Percentiles rank a stretch among this genome's conserved stretches.
phyloP scores from a whole-genome alignment of 2,888 invertebrate genomes.

The Eilema caniola region DNA sequence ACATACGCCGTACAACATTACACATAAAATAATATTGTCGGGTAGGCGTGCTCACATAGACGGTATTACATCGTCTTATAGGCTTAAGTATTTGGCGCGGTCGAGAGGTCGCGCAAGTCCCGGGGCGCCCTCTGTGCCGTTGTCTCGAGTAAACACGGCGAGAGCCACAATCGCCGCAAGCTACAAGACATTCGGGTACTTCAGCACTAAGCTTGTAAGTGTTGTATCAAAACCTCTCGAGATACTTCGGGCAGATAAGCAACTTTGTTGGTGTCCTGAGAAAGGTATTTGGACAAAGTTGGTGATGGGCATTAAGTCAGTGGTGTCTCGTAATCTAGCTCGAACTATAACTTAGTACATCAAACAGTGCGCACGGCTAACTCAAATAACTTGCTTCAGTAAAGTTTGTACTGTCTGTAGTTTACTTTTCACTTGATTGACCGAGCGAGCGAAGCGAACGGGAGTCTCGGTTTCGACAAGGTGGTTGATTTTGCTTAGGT shows the following conservation, averaged over 20 bases:
- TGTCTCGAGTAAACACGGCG: conserved; percentile 8
- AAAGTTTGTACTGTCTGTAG: too few relatives aligned
- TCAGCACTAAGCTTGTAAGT: not conserved
- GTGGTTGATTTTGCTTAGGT: too few relatives aligned
- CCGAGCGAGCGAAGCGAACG: too few relatives aligned
- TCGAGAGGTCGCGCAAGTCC: conserved; percentile 14
- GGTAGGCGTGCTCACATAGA: not conserved
- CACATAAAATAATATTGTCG: not conserved
- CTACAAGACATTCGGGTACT: conserved; percentile 9
- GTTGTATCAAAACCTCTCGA: conserved; percentile 12
- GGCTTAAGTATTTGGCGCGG: conserved; percentile 18
- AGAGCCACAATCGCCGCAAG: conserved; percentile 8
- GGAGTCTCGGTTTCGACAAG: too few relatives aligned
- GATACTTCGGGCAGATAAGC: conserved; percentile 7
- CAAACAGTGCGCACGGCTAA: not conserved
- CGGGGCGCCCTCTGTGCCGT: conserved; percentile 5
- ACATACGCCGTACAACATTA: not conserved
- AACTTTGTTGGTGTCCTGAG: not conserved
- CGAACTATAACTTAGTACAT: not conserved
- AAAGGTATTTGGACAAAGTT: conserved; percentile 1
- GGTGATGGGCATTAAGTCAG: not conserved
- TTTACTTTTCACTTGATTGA: too few relatives aligned
- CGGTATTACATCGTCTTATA: conserved; percentile 8
- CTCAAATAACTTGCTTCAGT: not conserved
- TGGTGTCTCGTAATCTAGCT: conserved; percentile 1